These are phyloP conservation scores for Acronicta psi DNA, from an alignment of 2,888 invertebrate genomes.

Conservation along the genomic window DNA sequence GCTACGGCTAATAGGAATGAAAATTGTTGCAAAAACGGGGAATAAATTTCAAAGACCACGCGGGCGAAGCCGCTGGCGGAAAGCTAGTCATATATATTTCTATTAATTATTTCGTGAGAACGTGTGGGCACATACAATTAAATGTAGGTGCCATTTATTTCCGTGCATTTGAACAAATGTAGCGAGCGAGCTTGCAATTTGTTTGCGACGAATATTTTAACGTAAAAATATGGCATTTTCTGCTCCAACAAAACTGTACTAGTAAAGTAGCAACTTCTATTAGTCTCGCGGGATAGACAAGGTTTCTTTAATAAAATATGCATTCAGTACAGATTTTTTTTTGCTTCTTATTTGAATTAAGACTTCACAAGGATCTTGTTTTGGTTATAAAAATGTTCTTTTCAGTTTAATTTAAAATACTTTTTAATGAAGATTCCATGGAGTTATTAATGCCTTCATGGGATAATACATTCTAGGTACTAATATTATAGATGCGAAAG, in stretches of 20 bases:
- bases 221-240: conserved; percentile 26
- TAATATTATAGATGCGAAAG: too few species aligned
- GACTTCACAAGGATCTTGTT: conserved; percentile 8
- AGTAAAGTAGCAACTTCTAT: conserved; percentile 28
- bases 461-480: too few species aligned
- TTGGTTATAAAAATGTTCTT: neutral
- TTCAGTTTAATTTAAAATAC: too few species aligned
- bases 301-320: conserved; percentile 29
- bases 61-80: too few species aligned
- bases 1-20: too few species aligned
- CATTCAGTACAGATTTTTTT: conserved; percentile 28
- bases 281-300: conserved; percentile 15
- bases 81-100: too few species aligned
- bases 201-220: conserved; percentile 24
- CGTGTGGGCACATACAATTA: conserved; percentile 8
- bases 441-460: too few species aligned
- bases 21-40: too few species aligned
- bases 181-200: conserved; percentile 24
- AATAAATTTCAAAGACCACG: too few species aligned
- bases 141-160: conserved; percentile 20
- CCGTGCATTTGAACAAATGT: conserved; percentile 19
- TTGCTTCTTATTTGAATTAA: conserved; percentile 29
- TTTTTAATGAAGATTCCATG: too few species aligned
- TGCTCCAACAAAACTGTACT: neutral
- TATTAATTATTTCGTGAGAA: neutral